Evolutionary conservation across 2,888 invertebrate species (phyloP), one percentile per base, ranked within the genome.

Genomic region (Ptychoptera albimana): DNA sequence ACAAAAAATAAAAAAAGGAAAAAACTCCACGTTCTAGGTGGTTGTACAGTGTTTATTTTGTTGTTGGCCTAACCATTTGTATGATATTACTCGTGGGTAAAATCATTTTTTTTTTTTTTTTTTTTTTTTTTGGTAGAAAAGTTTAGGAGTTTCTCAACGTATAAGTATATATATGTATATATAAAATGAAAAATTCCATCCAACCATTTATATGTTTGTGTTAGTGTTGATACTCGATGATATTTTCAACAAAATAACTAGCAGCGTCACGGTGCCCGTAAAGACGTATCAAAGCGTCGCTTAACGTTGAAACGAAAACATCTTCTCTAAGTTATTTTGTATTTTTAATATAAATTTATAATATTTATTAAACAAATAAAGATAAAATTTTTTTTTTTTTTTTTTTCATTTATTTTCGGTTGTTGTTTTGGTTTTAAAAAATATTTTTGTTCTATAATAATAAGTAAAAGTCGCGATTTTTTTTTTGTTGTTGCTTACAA

Each of bases 221-320:
- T 44, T 46, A 42, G 48, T 45, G 36, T 39, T 38, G 34, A 39
- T 45, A 44, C 45, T 48, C 7, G 23, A 23, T 7, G 37, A 37
- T 37, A 38, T 42, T 46, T 39, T 42, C 46, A 45, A 48, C 46
- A 30, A 35, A 15, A 42, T 16, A 50, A 23, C 23, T 23, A 23
- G 23, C 23, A 51, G 52, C 51, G 51, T 52, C 49, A 52, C 50
- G 46, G 50, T 49, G 49, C 53, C 49, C 56, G 54, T 57, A 52
- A 50, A 50, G 52, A 31, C 51, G 57, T 56, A 59, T 66, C 66
- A 66, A 64, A 66, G 62, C 63, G 61, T 64, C 60, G 59, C 60
- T 63, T 66, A 64, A 63, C 66, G 66, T 66, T 58, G 66, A 57
- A 63, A 63, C 59, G 65, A 60, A 60, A 63, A 63, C 65, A 66